Percentiles rank a stretch among this genome's conserved stretches.
Conservation (phyloP, 2,113 vertebrate species). For the Falcunculus frontatus region DNA sequence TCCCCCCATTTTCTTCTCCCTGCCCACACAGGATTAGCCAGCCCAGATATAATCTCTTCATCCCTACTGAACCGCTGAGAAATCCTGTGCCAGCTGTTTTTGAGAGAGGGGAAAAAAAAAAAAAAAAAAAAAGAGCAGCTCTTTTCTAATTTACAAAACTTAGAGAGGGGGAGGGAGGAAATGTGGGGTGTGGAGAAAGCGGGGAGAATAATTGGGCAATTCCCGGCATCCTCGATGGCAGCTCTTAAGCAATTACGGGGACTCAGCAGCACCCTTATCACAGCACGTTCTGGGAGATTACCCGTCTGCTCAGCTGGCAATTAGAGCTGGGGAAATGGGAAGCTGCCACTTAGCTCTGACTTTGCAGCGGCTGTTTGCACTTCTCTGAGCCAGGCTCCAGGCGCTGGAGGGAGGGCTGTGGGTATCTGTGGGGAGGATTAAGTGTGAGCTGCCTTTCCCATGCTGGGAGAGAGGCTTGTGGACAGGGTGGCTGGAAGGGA, state of each 20-base stretch:
- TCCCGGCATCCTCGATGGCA: constrained; percentile 24
- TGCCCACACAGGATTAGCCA: background rate
- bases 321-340: constrained; percentile 38
- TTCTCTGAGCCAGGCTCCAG: background rate
- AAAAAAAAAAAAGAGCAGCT: background rate
- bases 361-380: background rate
- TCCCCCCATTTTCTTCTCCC: background rate
- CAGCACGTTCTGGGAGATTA: constrained; percentile 24
- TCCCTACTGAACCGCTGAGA: background rate
- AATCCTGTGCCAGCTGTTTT: background rate
- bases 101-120: background rate
- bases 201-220: constrained; percentile 30
- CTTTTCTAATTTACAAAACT: background rate
- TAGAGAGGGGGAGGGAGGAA: background rate
- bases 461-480: background rate
- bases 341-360: constrained; percentile 40
- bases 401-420: background rate
- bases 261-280: constrained; percentile 33
- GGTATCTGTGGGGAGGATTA: background rate
- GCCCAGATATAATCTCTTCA: background rate
- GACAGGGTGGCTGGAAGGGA: background rate
- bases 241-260: constrained; percentile 39
- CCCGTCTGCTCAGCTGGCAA: constrained; percentile 19
- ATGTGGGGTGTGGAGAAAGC: background rate
- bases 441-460: background rate